Evolutionary conservation across 2,888 invertebrate genomes (phyloP), one percentile per base, ranked within the genome.

Genomic region (Drosophila sordidapex): DNA sequence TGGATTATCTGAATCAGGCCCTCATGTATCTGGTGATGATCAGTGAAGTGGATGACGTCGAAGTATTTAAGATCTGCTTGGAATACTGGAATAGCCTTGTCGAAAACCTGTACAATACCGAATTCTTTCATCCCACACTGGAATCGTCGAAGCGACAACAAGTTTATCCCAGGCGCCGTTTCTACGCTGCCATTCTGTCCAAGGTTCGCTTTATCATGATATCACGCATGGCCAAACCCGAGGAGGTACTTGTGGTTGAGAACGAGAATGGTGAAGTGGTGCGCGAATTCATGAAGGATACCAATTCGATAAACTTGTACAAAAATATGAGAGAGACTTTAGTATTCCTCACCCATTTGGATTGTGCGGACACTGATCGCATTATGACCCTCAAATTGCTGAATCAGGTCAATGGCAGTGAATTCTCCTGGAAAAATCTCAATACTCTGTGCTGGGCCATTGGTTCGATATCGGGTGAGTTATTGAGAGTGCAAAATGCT

Each of bases 401-500:
- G 91, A 98, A 99, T 93, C 99, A 99, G 94, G 99, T 99, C 4
- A 99, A 99, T 94, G 99, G 99, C 8, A 95, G 96, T 36, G 99
- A 99, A 93, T 99, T 99, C 98, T 99, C 99, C 11, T 99, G 99
- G 99, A 99, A 99, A 94, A 99, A 99, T 94, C 95, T 99, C 65
- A 99, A 99, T 92, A 99, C 99, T 56, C 95, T 99, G 43, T 99
- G 99, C 92, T 99, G 99, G 99, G 99, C 99, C 11, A 99, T 99
- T 91, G 99, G 99, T 56, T 99, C 99, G 68, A 99, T 99, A 92
- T 98, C 98, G 85, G 99, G 99, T 90, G 79, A 81, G 81, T 54
- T 63, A n/a, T 10, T 10, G 18, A 40, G 18, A 8, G 38, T 38
- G 7, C 6, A 38, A 38, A 38, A 38, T 8, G 18, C 10, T 40